phyloP scores from a whole-genome alignment of 1,140 invertebrate species.

The Laupala kohalensis region DNA sequence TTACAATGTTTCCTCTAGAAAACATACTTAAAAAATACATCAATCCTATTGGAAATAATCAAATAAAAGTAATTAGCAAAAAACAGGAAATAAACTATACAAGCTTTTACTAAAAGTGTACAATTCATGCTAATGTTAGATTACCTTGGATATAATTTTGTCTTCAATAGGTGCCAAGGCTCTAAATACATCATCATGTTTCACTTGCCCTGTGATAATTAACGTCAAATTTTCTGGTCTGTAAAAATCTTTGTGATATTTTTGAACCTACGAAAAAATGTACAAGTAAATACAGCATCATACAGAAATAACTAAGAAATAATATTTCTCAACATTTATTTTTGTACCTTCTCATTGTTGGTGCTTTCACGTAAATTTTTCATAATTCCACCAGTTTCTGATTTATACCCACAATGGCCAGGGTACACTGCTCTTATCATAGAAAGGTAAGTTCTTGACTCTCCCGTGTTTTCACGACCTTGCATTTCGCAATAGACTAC shows the following conservation, averaged over 20 bases:
- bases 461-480: conserved; percentile 66
- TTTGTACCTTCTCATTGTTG: conserved; percentile 61
- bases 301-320: not conserved
- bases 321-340: not conserved
- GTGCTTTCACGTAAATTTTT: conserved; percentile 71
- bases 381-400: conserved; percentile 71
- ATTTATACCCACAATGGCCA: conserved; percentile 66
- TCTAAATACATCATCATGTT: conserved; percentile 60
- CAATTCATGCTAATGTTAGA: not conserved
- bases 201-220: conserved; percentile 69
- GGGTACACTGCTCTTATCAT: conserved; percentile 61
- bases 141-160: conserved; percentile 63
- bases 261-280: conserved; percentile 40
- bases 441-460: conserved; percentile 43
- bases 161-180: conserved; percentile 58
- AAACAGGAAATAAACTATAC: too few relatives aligned
- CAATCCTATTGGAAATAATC: too few relatives aligned
- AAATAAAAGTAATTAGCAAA: too few relatives aligned
- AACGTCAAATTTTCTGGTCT: conserved; percentile 79
- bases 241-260: conserved; percentile 78
- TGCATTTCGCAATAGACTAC: conserved; percentile 94
- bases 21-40: too few relatives aligned
- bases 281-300: not conserved
- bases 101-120: too few relatives aligned
- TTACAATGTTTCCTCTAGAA: too few relatives aligned